A percentile compares a stretch with the other conserved stretches of the same genome.
Conservation (phyloP, 2,113 vertebrate genomes). For the Maccullochella peelii region DNA sequence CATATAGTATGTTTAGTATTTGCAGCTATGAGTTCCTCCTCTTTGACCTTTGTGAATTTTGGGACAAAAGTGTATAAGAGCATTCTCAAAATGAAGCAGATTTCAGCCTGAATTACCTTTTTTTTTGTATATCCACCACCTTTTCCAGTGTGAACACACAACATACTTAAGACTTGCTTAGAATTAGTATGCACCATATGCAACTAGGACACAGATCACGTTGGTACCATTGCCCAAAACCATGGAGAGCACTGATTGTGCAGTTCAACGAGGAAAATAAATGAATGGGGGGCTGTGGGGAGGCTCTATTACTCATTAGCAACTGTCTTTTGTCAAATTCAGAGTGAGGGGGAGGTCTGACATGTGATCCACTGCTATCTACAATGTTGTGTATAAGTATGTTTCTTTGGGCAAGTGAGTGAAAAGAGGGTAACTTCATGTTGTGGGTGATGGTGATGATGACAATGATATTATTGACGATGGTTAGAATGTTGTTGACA, state of each 20-base stretch:
- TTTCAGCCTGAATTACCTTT: background rate
- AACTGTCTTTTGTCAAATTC: background rate
- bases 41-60: background rate
- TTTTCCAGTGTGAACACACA: background rate
- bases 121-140: too few relatives aligned
- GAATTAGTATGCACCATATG: background rate
- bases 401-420: background rate
- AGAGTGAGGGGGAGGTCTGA: background rate
- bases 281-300: background rate
- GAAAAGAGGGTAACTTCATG: background rate
- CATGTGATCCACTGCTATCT: too few relatives aligned
- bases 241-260: background rate
- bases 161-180: background rate
- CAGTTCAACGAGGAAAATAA: background rate
- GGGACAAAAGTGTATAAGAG: background rate
- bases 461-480: background rate
- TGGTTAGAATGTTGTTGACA: background rate
- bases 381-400: background rate
- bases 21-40: background rate
- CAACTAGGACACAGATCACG: background rate
- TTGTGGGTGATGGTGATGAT: background rate
- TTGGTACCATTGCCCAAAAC: background rate
- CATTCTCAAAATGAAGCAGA: background rate
- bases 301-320: background rate
- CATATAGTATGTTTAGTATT: background rate